Evolutionary conservation across 2,888 invertebrate genomes (phyloP).

Genomic region (Trichacis sp.): DNA sequence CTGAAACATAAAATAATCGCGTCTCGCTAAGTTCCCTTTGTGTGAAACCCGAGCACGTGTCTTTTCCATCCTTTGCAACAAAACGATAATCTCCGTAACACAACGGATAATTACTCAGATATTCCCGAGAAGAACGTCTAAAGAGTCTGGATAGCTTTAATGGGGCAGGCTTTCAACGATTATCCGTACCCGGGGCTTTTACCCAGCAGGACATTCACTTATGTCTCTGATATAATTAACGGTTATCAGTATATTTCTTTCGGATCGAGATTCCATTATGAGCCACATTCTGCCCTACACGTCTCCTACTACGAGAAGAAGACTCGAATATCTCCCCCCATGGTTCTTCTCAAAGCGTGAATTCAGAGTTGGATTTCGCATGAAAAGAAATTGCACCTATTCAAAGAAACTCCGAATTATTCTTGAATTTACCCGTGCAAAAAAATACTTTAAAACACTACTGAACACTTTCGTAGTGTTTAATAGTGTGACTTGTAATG

Average conservation of each 20-base stretch:
- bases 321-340: conserved; percentile 11
- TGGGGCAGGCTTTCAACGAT: conserved; percentile 67
- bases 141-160: conserved; percentile 65
- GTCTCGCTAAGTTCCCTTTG: conserved; percentile 9
- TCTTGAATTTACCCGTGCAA: no score
- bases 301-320: conserved; percentile 9
- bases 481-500: no score
- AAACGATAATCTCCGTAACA: conserved; percentile 60
- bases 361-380: no score
- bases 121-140: conserved; percentile 60
- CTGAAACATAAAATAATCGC: conserved; percentile 12
- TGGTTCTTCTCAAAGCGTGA: no score
- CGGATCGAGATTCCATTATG: conserved; percentile 61
- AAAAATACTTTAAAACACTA: no score
- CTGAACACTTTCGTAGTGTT: no score
- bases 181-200: conserved; percentile 63
- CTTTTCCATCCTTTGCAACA: conserved; percentile 39
- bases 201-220: conserved; percentile 59
- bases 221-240: conserved; percentile 51
- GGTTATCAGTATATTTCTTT: conserved; percentile 49
- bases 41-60: neutral
- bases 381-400: neutral
- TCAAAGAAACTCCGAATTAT: no score
- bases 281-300: conserved; percentile 45
- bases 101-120: conserved; percentile 65